These are phyloP conservation scores for Troilus luridus DNA, from an alignment of 2,888 invertebrate genomes.

Conservation along the genomic window DNA sequence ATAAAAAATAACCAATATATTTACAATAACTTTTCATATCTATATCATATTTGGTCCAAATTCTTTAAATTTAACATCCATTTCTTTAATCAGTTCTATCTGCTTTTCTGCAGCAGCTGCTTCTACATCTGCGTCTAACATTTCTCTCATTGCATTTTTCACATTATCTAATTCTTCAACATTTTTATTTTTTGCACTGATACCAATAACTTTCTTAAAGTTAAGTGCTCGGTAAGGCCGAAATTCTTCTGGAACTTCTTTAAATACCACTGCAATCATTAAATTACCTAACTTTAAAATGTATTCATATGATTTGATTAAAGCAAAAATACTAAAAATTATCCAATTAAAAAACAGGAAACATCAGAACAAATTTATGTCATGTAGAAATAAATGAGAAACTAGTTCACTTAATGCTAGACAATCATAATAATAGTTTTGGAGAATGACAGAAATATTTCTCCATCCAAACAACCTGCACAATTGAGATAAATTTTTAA, in stretches of 20 bases:
- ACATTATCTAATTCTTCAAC: conserved; percentile 73
- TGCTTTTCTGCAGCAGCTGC: conserved; percentile 53
- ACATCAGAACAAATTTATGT: background rate
- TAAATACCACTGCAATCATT: conserved; percentile 69
- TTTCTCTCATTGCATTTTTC: conserved; percentile 69
- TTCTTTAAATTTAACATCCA: conserved; percentile 59
- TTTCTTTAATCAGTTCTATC: conserved; percentile 60
- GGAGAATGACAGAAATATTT: background rate
- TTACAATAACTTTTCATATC: background rate
- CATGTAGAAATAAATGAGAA: background rate
- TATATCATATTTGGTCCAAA: conserved; percentile 61
- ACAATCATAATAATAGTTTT: background rate
- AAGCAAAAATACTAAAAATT: background rate
- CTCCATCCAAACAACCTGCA: background rate
- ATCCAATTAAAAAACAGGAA: background rate
- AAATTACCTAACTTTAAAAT: background rate
- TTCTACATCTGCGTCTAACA: conserved; percentile 58
- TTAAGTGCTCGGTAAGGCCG: conserved; percentile 78
- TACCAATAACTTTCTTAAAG: conserved; percentile 84
- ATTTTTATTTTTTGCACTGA: conserved; percentile 77
- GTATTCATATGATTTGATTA: no score
- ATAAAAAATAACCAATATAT: background rate
- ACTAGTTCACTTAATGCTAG: background rate
- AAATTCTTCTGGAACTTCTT: conserved; percentile 76
- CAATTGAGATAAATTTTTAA: background rate